Conservation (phyloP, 2,797 vertebrate genomes). For the Poeciliopsis gracilis region DNA sequence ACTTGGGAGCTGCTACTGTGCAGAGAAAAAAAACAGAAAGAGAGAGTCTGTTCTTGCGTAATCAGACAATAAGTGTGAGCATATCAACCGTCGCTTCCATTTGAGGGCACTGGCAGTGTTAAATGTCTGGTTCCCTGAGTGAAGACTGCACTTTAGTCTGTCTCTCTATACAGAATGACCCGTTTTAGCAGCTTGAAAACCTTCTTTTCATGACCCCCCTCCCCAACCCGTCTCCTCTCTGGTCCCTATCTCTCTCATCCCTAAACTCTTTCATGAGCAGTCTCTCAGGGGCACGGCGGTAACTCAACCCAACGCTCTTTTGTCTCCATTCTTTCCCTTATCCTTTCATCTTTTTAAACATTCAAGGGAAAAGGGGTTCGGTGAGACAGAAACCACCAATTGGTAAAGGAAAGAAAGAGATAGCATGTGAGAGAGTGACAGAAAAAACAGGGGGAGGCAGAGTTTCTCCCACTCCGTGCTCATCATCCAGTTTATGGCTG, state of each 20-base stretch:
- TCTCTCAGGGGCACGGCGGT: conserved; percentile 81
- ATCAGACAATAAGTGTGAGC: conserved; percentile 56
- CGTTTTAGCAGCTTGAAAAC: conserved; percentile 70
- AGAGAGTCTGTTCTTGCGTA: conserved; percentile 32
- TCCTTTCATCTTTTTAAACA: conserved; percentile 86
- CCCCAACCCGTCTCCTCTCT: conserved; percentile 57
- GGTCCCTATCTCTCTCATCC: conserved; percentile 79
- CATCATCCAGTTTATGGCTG: conserved; percentile 69
- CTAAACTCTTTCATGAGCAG: conserved; percentile 80
- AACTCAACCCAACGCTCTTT: conserved; percentile 79
- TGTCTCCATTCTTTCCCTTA: conserved; percentile 83
- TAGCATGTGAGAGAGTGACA: conserved; percentile 65
- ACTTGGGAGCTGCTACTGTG: conserved; percentile 9
- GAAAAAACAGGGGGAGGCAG: conserved; percentile 41
- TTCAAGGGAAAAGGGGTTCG: conserved; percentile 77
- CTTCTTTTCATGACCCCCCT: conserved; percentile 67
- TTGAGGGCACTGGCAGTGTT: conserved; percentile 60
- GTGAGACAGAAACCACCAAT: conserved; percentile 80
- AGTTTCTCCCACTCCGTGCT: conserved; percentile 48
- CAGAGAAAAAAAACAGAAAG: neutral
- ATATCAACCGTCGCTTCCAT: conserved; percentile 51
- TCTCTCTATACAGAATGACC: conserved; percentile 68
- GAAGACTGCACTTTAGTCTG: conserved; percentile 66
- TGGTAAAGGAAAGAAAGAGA: conserved; percentile 76
- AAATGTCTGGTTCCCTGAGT: conserved; percentile 63